These are phyloP conservation scores for Zosterops hypoxanthus DNA, from an alignment of 2,113 vertebrate genomes.

Conservation along the genomic window DNA sequence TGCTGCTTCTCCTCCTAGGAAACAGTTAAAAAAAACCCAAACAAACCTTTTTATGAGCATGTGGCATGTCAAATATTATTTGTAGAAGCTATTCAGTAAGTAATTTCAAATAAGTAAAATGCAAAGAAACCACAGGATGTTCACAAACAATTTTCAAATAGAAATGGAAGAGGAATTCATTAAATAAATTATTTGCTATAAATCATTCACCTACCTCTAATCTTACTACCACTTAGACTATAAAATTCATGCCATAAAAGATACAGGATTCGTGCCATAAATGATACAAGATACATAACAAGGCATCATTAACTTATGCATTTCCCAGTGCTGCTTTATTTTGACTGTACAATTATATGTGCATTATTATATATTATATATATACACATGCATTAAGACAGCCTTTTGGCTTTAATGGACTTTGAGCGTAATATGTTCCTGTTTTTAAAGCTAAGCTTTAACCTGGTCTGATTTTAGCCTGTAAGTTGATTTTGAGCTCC, in stretches of 20 bases:
- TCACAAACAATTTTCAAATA: slow-evolving; percentile 60
- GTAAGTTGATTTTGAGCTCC: slow-evolving; percentile 3
- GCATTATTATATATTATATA: neutral
- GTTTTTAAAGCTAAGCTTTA: neutral
- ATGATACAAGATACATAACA: slow-evolving; percentile 55
- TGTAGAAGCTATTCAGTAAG: slow-evolving; percentile 44
- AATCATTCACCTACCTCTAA: slow-evolving; percentile 66
- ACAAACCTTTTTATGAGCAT: neutral
- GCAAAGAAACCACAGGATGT: slow-evolving; percentile 40
- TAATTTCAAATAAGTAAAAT: slow-evolving; percentile 62
- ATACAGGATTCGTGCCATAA: slow-evolving; percentile 51
- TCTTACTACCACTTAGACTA: slow-evolving; percentile 59
- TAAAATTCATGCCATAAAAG: slow-evolving; percentile 64
- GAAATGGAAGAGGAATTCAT: slow-evolving; percentile 66
- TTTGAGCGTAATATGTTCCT: neutral
- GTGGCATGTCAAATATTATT: slow-evolving; percentile 8
- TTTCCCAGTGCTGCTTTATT: slow-evolving; percentile 34
- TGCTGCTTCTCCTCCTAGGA: neutral
- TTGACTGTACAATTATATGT: neutral
- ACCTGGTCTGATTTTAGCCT: neutral
- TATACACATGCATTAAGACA: neutral
- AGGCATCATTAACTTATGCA: slow-evolving; percentile 41
- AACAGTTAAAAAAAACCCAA: neutral
- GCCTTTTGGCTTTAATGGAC: slow-evolving; percentile 29
- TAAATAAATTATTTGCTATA: slow-evolving; percentile 68